Conservation (phyloP, 2,797 vertebrate genomes). For the Gorsachius magnificus region DNA sequence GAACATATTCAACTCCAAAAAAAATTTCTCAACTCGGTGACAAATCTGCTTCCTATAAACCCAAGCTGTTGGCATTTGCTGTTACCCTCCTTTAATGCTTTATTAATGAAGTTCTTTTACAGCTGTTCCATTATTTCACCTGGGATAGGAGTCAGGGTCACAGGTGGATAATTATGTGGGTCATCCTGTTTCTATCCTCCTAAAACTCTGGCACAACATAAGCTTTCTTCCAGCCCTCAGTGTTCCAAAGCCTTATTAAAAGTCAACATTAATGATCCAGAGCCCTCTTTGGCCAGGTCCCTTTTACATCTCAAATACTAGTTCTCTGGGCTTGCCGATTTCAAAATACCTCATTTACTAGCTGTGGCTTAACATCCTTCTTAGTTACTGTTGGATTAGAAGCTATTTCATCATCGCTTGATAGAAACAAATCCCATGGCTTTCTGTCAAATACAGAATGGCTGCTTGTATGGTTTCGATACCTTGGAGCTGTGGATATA, state of each 20-base stretch:
- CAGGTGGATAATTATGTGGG: constrained; percentile 62
- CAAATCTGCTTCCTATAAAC: constrained; percentile 67
- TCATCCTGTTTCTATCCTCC: constrained; percentile 66
- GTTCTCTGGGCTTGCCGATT: constrained; percentile 38
- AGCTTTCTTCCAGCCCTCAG: constrained; percentile 33
- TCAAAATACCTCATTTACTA: constrained; percentile 55
- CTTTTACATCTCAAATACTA: neutral
- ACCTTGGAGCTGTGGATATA: neutral
- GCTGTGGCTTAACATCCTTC: constrained; percentile 38
- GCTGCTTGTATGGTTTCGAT: neutral
- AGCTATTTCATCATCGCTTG: constrained; percentile 2
- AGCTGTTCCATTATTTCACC: constrained; percentile 69
- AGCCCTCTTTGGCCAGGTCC: constrained; percentile 45
- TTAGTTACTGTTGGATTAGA: constrained; percentile 29
- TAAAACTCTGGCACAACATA: constrained; percentile 48
- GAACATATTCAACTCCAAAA: constrained; percentile 20
- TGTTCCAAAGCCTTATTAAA: constrained; percentile 66
- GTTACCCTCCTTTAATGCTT: constrained; percentile 56
- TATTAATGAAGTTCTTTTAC: constrained; percentile 65
- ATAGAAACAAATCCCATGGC: neutral
- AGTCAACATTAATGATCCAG: constrained; percentile 58
- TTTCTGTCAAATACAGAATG: neutral
- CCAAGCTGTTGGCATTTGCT: constrained; percentile 58
- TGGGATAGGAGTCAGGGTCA: constrained; percentile 54
- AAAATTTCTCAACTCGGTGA: constrained; percentile 46